Evolutionary conservation across 2,113 vertebrate species (phyloP).

Genomic region (Paramormyrops kingsleyae): DNA sequence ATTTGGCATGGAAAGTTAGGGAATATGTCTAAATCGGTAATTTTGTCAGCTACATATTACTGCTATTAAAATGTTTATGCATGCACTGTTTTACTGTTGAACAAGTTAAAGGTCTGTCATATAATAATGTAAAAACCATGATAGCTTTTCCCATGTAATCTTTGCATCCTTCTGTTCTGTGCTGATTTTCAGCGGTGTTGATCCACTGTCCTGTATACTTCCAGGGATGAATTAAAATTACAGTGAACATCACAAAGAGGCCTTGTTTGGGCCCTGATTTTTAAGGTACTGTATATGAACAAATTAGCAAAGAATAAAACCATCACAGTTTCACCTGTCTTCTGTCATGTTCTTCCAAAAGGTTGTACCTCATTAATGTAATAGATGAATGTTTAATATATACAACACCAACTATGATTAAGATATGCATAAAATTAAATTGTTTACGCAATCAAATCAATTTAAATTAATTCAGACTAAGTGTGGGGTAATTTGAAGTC

Average conservation of each 20-base stretch:
- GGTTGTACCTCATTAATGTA: background rate
- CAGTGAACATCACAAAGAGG: background rate
- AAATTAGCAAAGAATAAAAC: background rate
- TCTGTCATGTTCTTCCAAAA: background rate
- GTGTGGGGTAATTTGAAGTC: background rate
- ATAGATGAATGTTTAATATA: background rate
- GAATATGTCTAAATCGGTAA: background rate
- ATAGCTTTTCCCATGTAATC: background rate
- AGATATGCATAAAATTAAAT: background rate
- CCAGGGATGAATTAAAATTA: background rate
- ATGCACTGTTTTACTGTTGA: background rate
- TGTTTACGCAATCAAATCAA: background rate
- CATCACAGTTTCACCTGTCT: background rate
- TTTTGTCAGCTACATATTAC: background rate
- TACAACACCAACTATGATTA: background rate
- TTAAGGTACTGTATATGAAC: background rate
- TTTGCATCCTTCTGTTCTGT: background rate
- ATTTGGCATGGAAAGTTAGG: background rate
- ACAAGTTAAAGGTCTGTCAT: background rate
- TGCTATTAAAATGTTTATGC: background rate
- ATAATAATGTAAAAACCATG: background rate
- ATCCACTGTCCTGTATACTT: background rate
- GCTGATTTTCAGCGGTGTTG: background rate
- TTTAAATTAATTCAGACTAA: background rate
- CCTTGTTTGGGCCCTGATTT: background rate